Evolutionary conservation across 2,888 invertebrate species (phyloP), one percentile per base, ranked within the genome.

Genomic region (Druceiella hillmani): DNA sequence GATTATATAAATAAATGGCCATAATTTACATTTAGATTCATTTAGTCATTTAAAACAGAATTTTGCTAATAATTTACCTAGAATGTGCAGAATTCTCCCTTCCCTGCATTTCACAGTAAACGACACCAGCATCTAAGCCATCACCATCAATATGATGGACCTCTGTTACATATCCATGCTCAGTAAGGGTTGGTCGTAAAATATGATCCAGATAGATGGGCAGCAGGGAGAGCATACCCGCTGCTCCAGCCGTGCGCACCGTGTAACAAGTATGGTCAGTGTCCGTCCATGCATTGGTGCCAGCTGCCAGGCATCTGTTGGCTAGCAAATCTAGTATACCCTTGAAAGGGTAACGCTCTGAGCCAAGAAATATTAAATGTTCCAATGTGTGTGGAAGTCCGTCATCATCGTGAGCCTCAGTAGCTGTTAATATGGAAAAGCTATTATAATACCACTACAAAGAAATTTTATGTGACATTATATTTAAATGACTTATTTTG

Each of bases 101-200:
- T 0, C 84, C 88, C 62, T 91, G 92, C 87, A 93, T 92, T 69
- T 95, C 94, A 61, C 89, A 90, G 59, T 94, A 94, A n/a, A 94
- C 92, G 9, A 94, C 90, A 11, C 95, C 95, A 7, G 86, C 90
- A 70, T 95, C 85, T 47, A 87, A 83, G 1, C 93, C 94, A 41
- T 87, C 81, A 0, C 83, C 87, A 52, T 87, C 89, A 44, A 94
- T 75, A 58, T 94, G 93, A 61, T 94, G 91, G 1, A 95, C 92
- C 67, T 94, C 94, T 0, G 93, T 94, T 16, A 81, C 67, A 57
- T 81, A 94, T 2, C 80, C 89, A 46, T 86, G 74, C 48, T 91
- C 86, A 20, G 82, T 84, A 11, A 94, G 70, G 3, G 83, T 82
- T 1, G 94, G 93, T 54, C 83, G 82, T 28, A 94, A 67, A 48